A percentile compares a stretch with the other conserved stretches of the same genome.
Evolutionary conservation across 1,140 invertebrate genomes (phyloP).

Genomic region (Caerostris extrusa): DNA sequence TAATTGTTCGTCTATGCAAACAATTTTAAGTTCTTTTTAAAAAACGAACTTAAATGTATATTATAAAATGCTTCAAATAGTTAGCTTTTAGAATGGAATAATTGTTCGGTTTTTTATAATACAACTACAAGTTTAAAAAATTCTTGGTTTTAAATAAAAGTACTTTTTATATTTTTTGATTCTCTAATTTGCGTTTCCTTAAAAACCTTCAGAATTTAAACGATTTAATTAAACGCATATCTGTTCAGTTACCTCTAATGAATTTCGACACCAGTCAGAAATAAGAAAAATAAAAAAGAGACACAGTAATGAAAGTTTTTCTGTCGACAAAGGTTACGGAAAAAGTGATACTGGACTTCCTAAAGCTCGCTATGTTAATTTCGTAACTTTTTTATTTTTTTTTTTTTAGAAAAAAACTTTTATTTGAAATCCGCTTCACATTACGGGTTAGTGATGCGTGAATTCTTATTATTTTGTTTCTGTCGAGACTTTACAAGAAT

Average conservation of each 20-base stretch:
- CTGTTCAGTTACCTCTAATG: neutral
- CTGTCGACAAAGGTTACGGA: neutral
- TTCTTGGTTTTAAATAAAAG: neutral
- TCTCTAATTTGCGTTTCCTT: neutral
- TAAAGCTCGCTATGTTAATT: constrained; percentile 4
- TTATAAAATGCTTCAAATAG: too few species aligned
- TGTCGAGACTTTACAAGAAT: neutral
- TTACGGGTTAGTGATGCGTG: neutral
- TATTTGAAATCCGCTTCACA: neutral
- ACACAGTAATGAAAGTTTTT: neutral
- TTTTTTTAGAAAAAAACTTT: neutral
- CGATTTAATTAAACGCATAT: constrained; percentile 1
- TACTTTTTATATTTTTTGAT: neutral
- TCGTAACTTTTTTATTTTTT: neutral
- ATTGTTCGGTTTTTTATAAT: too few species aligned
- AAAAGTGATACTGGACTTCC: neutral
- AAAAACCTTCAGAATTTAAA: constrained; percentile 12
- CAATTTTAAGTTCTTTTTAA: too few species aligned
- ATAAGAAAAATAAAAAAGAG: neutral
- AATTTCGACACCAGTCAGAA: neutral
- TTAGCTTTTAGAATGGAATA: too few species aligned
- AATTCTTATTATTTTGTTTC: constrained; percentile 29
- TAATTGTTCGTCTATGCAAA: too few species aligned
- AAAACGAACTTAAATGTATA: too few species aligned
- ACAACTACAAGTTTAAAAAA: neutral